A percentile compares a stretch with the other conserved stretches of the same genome.
These are phyloP conservation scores for Ametastegia equiseti DNA, from an alignment of 2,888 invertebrate species.

Conservation along the genomic window DNA sequence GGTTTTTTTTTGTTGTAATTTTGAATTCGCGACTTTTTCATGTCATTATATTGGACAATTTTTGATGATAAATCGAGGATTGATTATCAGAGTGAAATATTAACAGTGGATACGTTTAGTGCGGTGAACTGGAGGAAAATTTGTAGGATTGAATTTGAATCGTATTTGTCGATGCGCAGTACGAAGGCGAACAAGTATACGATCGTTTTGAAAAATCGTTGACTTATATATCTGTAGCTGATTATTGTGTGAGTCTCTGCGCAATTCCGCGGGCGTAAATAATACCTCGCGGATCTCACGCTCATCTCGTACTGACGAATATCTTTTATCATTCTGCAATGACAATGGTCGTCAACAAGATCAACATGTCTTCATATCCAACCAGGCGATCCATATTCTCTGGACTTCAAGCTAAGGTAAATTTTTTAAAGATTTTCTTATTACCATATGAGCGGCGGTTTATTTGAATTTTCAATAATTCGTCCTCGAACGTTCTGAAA, in stretches of 20 bases:
- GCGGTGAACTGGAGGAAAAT: neutral
- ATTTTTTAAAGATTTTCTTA: too few species aligned
- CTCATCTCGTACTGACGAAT: neutral
- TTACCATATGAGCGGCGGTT: too few species aligned
- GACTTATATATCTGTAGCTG: neutral
- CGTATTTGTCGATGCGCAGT: neutral
- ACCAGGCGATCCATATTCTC: conserved; percentile 70
- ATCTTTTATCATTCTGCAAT: conserved; percentile 46
- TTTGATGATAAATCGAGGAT: neutral
- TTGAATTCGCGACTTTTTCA: too few species aligned
- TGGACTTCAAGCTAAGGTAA: conserved; percentile 69
- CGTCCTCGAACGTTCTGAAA: too few species aligned
- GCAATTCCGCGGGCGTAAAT: neutral
- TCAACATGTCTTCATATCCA: conserved; percentile 73
- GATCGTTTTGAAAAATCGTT: conserved; percentile 41
- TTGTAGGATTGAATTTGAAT: neutral
- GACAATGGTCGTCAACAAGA: conserved; percentile 74
- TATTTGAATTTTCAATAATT: too few species aligned
- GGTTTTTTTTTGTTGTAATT: too few species aligned
- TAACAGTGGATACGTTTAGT: neutral
- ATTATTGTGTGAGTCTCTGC: neutral
- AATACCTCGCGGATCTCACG: neutral
- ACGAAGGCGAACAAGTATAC: conserved; percentile 9
- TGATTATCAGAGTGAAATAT: neutral
- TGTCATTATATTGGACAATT: neutral